Conservation (phyloP, 2,797 vertebrate species). For the Hylomyscus alleni region DNA sequence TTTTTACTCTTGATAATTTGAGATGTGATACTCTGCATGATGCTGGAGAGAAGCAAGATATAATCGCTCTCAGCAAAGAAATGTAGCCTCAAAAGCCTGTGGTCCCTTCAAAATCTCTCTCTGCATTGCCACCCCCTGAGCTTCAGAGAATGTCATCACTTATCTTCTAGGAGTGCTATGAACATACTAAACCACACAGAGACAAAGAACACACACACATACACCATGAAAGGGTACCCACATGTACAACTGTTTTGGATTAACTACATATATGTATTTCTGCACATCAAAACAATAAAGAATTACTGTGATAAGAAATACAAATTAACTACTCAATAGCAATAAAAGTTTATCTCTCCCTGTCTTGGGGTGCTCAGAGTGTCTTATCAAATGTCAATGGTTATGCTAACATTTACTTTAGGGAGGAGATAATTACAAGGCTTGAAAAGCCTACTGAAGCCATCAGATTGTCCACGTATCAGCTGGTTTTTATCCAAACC, state of each 20-base stretch:
- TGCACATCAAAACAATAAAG: not conserved
- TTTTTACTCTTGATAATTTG: conserved; percentile 27
- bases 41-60: not conserved
- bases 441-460: conserved; percentile 61
- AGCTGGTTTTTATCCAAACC: conserved; percentile 71
- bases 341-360: conserved; percentile 45
- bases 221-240: not conserved
- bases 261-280: conserved; percentile 21
- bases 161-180: not conserved
- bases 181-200: not conserved
- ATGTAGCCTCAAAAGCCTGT: not conserved
- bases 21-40: not conserved
- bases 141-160: conserved; percentile 10
- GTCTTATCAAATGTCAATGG: conserved; percentile 74
- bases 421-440: conserved; percentile 70
- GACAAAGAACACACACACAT: not conserved
- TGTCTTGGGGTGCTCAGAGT: conserved; percentile 20
- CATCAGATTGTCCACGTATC: conserved; percentile 69
- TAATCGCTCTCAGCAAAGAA: conserved; percentile 45
- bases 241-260: not conserved
- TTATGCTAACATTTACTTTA: conserved; percentile 79
- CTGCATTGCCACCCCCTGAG: not conserved
- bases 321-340: conserved; percentile 47
- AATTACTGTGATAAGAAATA: conserved; percentile 22
- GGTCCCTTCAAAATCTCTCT: not conserved